Evolutionary conservation across 2,888 invertebrate genomes (phyloP), one percentile per base, ranked within the genome.

Genomic region (Mesorhabditis belari): DNA sequence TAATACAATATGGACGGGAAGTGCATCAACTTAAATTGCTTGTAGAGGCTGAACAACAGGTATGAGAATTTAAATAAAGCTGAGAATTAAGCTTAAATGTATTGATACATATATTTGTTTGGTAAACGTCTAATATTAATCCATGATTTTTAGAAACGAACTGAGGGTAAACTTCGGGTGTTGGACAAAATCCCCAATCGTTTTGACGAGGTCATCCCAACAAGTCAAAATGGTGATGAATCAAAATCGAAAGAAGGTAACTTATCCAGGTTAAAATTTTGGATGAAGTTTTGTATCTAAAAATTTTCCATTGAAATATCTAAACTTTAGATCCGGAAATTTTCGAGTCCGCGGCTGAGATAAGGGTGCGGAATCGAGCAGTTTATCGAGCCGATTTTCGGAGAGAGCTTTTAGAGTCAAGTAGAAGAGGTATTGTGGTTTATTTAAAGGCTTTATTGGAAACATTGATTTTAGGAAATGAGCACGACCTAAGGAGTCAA

Each of bases 401-500:
- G 24, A 67, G 63, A 52, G 71, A 75, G 55, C 61, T 77, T 21
- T 61, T 77, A 6, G 70, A 71, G 4, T 35, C 44, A n/a, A 35
- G 44, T 35, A 55, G 56, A 28, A 35, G n/a, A n/a, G n/a, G n/a
- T n/a, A n/a, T n/a, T n/a, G n/a, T n/a, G n/a, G n/a, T n/a, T n/a
- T n/a, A n/a, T n/a, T n/a, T n/a, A n/a, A n/a, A n/a, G n/a, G n/a
- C 27, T 28, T 23, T 25, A 23, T 26, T 56, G 21, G 21, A 53
- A 21, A 25, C n/a, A 17, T 51, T 3, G 21, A n/a, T 62, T 58
- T 55, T 49, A 62, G 62, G 57, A 53, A 62, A 57, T 66, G 91
- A 91, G 80, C 87, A 89, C 26, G 83, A 92, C 12, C 85, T 35
- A n/a, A 35, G 94, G 58, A 88, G 90, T 79, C 89, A 90, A 81